Evolutionary conservation across 2,888 invertebrate genomes (phyloP).

Genomic region (Philereme transversata): DNA sequence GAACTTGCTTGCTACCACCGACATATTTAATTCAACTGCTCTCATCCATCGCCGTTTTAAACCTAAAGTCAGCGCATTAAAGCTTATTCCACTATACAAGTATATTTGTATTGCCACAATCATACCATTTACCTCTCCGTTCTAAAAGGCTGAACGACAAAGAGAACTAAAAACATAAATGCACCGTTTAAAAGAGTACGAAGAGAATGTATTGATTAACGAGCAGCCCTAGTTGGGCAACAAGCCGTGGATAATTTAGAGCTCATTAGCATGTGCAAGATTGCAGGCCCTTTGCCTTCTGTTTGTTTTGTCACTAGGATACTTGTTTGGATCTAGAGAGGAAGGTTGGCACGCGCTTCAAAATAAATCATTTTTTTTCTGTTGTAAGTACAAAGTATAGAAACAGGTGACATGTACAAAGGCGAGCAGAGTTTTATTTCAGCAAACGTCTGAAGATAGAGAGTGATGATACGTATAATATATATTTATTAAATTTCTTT

Average conservation of each 20-base stretch:
- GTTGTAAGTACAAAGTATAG: too few relatives aligned
- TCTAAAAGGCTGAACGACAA: constrained; percentile 16
- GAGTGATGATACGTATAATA: too few relatives aligned
- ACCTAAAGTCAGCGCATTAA: neutral
- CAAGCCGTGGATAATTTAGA: constrained; percentile 62
- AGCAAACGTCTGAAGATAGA: too few relatives aligned
- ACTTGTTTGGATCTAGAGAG: neutral
- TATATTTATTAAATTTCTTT: too few relatives aligned
- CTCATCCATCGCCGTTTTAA: neutral
- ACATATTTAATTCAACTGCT: neutral
- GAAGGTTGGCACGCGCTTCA: too few relatives aligned
- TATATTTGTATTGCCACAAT: constrained; percentile 4
- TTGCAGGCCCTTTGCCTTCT: constrained; percentile 43
- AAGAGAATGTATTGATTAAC: constrained; percentile 62
- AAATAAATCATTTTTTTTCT: too few relatives aligned
- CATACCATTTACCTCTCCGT: constrained; percentile 1
- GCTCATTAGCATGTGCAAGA: constrained; percentile 59
- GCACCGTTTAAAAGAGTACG: constrained; percentile 51
- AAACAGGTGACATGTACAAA: too few relatives aligned
- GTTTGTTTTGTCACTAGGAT: constrained; percentile 3
- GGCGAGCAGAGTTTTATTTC: too few relatives aligned
- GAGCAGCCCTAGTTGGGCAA: constrained; percentile 66
- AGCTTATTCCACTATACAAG: constrained; percentile 1
- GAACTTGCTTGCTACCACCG: too few relatives aligned
- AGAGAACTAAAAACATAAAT: constrained; percentile 36